phyloP scores from a whole-genome alignment of 1,140 invertebrate genomes.

The Ylistrum balloti region DNA sequence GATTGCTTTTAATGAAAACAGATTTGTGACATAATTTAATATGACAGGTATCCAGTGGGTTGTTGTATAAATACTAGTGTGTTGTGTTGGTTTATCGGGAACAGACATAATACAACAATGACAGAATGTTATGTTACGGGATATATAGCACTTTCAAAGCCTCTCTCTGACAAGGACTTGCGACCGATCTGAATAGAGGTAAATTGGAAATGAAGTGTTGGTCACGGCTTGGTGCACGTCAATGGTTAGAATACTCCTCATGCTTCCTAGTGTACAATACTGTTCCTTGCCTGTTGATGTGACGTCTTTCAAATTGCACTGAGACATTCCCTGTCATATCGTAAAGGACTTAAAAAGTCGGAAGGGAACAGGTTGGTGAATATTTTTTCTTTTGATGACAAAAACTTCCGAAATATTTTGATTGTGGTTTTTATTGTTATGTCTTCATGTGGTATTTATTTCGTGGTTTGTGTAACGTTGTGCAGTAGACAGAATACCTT shows the following conservation, averaged over 20 bases:
- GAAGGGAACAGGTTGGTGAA: not conserved
- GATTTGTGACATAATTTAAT: not conserved
- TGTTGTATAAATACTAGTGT: not conserved
- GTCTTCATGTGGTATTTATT: not conserved
- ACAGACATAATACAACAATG: not conserved
- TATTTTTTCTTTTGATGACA: conserved; percentile 15
- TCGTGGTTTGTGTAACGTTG: not conserved
- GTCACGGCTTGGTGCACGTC: not conserved
- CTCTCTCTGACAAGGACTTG: not conserved
- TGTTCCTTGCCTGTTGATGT: not conserved
- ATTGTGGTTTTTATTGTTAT: not conserved
- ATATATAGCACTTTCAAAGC: conserved; percentile 26
- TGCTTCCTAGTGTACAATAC: not conserved
- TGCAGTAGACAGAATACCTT: not conserved
- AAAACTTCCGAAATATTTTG: not conserved
- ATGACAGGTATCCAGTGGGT: not conserved
- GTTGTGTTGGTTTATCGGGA: not conserved
- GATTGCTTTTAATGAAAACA: not conserved
- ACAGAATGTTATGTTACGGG: not conserved
- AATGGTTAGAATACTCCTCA: not conserved
- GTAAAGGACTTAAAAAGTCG: not conserved
- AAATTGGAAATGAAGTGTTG: conserved; percentile 1
- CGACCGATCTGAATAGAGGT: not conserved
- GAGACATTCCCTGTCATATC: not conserved
- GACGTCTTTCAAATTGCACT: not conserved